Evolutionary conservation across 1,140 invertebrate genomes (phyloP).

Genomic region (Lepidostoma basale): DNA sequence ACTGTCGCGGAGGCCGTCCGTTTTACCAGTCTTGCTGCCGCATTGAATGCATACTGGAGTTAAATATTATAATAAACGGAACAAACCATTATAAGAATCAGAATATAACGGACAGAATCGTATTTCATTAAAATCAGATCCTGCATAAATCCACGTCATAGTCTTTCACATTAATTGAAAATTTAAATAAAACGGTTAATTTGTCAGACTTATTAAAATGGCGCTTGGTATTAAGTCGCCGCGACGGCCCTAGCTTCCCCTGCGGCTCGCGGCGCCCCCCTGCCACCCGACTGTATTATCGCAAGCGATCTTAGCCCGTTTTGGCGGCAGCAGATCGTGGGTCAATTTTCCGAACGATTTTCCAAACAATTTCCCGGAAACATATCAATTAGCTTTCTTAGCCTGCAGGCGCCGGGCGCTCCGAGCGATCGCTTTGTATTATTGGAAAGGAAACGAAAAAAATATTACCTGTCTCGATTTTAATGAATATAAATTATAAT

Average conservation of each 20-base stretch:
- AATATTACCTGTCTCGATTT: background rate
- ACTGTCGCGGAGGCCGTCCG: no score
- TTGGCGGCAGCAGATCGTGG: background rate
- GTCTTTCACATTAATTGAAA: background rate
- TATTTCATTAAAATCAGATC: no score
- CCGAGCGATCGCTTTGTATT: background rate
- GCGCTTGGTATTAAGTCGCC: background rate
- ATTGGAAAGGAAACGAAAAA: no score
- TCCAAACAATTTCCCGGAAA: slow-evolving; percentile 31
- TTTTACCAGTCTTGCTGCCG: no score
- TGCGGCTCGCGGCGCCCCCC: background rate
- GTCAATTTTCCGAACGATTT: slow-evolving; percentile 32
- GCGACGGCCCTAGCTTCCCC: background rate
- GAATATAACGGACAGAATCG: no score
- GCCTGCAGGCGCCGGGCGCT: background rate
- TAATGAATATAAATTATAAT: no score
- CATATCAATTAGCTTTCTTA: slow-evolving; percentile 15
- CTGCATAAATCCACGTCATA: no score
- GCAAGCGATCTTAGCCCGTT: background rate
- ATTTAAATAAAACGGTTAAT: background rate
- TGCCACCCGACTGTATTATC: background rate
- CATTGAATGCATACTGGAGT: no score
- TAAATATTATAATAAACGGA: no score
- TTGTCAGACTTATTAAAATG: background rate
- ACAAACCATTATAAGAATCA: no score